These are phyloP conservation scores for Cromileptes altivelis DNA, from an alignment of 2,113 vertebrate genomes.

Conservation along the genomic window DNA sequence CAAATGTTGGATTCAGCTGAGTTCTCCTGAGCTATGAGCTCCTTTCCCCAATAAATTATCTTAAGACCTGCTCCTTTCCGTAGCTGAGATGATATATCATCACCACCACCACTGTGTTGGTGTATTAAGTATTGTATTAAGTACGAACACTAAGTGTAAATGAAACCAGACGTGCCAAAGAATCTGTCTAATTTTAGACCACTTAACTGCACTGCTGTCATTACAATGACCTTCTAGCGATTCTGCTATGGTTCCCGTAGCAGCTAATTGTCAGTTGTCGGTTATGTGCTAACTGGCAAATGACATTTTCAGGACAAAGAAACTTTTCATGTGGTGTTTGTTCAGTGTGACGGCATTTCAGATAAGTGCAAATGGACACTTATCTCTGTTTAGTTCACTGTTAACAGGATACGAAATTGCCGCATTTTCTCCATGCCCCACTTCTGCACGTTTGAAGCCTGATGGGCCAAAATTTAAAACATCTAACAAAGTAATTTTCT, in stretches of 20 bases:
- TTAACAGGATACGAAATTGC: background rate
- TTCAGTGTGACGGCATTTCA: background rate
- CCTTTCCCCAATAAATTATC: background rate
- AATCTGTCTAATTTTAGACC: constrained; percentile 70
- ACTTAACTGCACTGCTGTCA: constrained; percentile 53
- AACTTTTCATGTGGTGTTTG: background rate
- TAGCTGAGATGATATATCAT: background rate
- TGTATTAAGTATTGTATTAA: constrained; percentile 1
- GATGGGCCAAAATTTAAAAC: background rate
- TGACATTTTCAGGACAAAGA: background rate
- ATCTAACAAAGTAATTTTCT: background rate
- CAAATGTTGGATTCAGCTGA: background rate
- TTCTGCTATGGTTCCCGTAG: constrained; percentile 28
- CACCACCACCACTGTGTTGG: background rate
- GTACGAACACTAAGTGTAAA: constrained; percentile 42
- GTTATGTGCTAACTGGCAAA: background rate
- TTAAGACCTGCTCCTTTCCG: background rate
- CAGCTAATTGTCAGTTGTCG: constrained; percentile 28
- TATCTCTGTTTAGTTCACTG: background rate
- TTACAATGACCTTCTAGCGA: constrained; percentile 46
- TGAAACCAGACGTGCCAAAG: constrained; percentile 45
- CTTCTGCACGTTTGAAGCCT: background rate
- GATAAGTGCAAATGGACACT: background rate
- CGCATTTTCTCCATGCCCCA: background rate
- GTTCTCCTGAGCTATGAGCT: background rate